Base-by-base conservation (phyloP, 2,113 vertebrate species). In the Tricholaema leucomelas region DNA sequence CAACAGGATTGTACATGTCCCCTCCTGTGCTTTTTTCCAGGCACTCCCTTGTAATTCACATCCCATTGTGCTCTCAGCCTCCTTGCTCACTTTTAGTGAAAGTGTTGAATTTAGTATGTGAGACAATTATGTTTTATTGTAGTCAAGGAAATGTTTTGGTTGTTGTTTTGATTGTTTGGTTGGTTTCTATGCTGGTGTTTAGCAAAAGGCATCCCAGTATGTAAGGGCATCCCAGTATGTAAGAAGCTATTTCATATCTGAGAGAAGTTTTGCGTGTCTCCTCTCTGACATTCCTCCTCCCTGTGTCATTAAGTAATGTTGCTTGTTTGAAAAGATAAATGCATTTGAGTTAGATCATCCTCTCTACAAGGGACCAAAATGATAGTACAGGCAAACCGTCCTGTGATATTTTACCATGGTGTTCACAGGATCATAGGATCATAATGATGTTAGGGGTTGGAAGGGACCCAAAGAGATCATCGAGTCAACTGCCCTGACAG, bases 1-100 rank as follows among this genome's bases (percentile, higher is more conserved):
- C 69, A 8, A 1, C 5, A 1, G 35, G 2, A 3, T 5, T 10
- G 35, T 5, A 4, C 3, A 2, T 12, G 25, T 64, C n/a, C 36
- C 33, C 28, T 2, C 3, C 55, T 4, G 40, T 3, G 28, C 3
- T 13, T 35, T 7, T 72, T 61, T 63, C 50, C 31, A 54, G 75
- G 48, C 36, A 0, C 33, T 70, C 56, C 25, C 44, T 14, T 11
- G 28, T 55, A 69, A 50, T 42, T 91, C 69, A 52, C 27, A 1
- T 44, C 4, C 31, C n/a, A 2, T 21, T 38, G 72, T 44, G 60
- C 42, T 48, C 46, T 52, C 18, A 46, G 52, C 38, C 48, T 42
- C 30, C 60, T 59, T 20, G 28, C 36, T 81, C 4, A 3, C 12
- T 46, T 85, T 60, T 48, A 71, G 80, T 71, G 60, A 42, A 19